Percentiles rank a stretch among this genome's conserved stretches.
phyloP scores from a whole-genome alignment of 2,797 vertebrate genomes.

The Premnoplex brunnescens region DNA sequence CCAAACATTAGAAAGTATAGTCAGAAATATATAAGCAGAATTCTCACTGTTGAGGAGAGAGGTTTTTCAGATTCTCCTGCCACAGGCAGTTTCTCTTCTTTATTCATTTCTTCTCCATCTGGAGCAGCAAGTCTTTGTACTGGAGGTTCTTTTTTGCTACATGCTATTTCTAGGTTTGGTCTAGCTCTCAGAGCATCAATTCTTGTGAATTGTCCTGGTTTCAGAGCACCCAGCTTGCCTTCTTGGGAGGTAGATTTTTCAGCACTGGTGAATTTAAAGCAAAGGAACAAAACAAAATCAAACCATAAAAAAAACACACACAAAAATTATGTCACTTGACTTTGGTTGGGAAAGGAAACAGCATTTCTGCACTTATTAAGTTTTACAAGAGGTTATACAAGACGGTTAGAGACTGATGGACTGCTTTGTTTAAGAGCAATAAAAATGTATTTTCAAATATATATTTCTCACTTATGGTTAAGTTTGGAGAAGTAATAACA shows the following conservation, averaged over 20 bases:
- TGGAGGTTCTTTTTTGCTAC: constrained; percentile 33
- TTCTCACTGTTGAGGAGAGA: constrained; percentile 62
- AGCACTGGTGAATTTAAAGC: constrained; percentile 49
- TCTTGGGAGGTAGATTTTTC: constrained; percentile 13
- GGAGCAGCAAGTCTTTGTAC: not conserved
- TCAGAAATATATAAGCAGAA: not conserved
- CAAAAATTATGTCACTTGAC: not conserved
- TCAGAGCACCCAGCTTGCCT: not conserved
- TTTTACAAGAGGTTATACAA: not conserved
- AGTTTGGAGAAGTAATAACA: not conserved
- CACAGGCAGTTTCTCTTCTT: not conserved
- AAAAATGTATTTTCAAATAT: not conserved
- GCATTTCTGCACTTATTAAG: not conserved
- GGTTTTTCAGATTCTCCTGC: not conserved
- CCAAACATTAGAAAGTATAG: not conserved
- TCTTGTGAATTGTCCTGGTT: constrained; percentile 60
- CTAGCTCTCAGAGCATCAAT: constrained; percentile 65
- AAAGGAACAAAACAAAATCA: not conserved
- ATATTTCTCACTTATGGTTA: not conserved
- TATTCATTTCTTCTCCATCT: not conserved
- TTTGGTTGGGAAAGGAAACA: not conserved
- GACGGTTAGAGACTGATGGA: not conserved
- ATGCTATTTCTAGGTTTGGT: constrained; percentile 65
- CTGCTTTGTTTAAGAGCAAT: not conserved
- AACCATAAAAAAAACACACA: not conserved